Evolutionary conservation across 2,113 vertebrate genomes (phyloP).

Genomic region (Phylloscopus trochilus): DNA sequence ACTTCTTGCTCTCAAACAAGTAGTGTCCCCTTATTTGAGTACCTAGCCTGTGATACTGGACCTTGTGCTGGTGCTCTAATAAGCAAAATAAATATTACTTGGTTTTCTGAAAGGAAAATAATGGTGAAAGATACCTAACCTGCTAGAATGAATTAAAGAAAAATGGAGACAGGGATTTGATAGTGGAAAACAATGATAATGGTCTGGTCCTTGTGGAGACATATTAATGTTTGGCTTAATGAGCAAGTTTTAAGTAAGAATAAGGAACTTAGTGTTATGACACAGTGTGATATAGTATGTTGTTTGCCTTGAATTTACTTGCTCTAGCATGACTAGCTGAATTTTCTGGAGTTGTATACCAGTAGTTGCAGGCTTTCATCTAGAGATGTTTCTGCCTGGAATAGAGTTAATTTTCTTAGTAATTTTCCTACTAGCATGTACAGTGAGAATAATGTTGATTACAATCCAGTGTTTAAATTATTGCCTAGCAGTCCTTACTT

Average conservation of each 20-base stretch:
- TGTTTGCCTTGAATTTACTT: neutral
- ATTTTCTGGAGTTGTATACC: neutral
- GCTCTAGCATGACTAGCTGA: neutral
- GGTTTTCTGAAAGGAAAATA: neutral
- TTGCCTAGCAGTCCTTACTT: neutral
- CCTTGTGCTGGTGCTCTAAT: neutral
- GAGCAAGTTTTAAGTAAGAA: neutral
- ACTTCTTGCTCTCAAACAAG: neutral
- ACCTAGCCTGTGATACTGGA: neutral
- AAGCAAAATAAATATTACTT: neutral
- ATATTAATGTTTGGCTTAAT: neutral
- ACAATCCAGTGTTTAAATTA: neutral
- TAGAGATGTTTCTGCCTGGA: neutral
- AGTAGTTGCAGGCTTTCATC: neutral
- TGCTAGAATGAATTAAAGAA: neutral
- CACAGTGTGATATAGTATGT: neutral
- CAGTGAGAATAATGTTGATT: neutral
- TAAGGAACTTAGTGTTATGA: neutral
- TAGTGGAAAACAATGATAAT: neutral
- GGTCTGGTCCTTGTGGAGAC: neutral
- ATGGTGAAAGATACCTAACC: neutral
- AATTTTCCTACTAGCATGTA: neutral
- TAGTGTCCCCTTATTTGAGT: neutral
- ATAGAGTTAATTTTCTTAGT: neutral
- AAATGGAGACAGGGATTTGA: neutral